Evolutionary conservation across 2,113 vertebrate genomes (phyloP).

Genomic region (Promerops cafer): DNA sequence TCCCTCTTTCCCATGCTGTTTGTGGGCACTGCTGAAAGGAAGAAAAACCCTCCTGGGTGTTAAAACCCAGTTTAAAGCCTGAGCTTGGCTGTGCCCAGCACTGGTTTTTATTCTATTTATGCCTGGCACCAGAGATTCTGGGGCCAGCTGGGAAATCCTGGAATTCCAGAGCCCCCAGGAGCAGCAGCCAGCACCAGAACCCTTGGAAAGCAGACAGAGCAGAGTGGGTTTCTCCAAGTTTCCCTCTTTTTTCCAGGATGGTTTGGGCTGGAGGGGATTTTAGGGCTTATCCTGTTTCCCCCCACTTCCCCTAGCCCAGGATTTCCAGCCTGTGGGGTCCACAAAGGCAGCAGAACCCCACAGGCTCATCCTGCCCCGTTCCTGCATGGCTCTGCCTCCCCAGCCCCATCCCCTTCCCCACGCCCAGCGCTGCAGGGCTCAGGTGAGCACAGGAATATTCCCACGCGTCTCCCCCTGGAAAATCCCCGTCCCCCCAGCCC

Average conservation of each 20-base stretch:
- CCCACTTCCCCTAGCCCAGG: neutral
- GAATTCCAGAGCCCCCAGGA: neutral
- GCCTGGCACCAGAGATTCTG: neutral
- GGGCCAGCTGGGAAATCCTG: neutral
- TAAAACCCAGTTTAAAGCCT: neutral
- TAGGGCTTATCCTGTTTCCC: neutral
- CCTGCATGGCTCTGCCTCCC: no score
- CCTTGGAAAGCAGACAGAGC: accelerated
- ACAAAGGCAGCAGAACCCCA: accelerated
- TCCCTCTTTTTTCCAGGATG: neutral
- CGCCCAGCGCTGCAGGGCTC: neutral
- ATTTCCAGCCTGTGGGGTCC: neutral
- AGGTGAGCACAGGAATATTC: accelerated
- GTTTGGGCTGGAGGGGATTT: neutral
- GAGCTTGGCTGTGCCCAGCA: neutral
- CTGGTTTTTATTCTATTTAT: neutral
- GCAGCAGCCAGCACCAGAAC: neutral
- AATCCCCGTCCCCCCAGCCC: neutral
- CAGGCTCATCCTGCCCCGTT: neutral
- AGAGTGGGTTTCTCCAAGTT: accelerated
- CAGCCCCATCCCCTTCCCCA: neutral
- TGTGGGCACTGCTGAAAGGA: accelerated
- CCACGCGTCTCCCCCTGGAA: neutral
- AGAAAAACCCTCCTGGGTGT: neutral
- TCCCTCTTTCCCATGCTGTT: accelerated